Base-by-base conservation (phyloP, 2,113 vertebrate genomes). In the Stigmatopora argus region DNA sequence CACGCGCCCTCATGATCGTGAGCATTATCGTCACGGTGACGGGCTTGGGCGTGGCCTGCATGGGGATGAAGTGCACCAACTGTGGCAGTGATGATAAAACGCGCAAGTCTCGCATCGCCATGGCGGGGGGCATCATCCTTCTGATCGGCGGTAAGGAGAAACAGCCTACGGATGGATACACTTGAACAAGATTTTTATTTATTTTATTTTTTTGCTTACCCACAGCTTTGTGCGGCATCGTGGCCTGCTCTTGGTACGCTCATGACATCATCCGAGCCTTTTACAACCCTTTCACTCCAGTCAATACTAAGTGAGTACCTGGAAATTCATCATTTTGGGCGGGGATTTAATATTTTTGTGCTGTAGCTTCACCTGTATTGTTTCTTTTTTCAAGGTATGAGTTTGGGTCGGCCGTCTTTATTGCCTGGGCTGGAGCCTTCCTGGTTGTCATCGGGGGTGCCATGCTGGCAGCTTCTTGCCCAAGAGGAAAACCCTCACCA, bases 61-160 rank as follows among this genome's bases (percentile, higher is more conserved):
- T 93, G 90, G 94, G 94, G 31, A 96, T 96, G 94, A 96, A 96
- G 69, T 96, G 94, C 81, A 95, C 94, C 2, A 92, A 73, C 76
- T 96, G 93, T 23, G 94, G 92, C 0, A 90, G 91, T 1, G 94
- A 95, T 4, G 92, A 96, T 86, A 94, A 93, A 66, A 70, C 56
- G 0, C 86, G 83, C 51, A 96, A 94, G 78, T 84, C 92, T 0
- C 90, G 92, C 1, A 94, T 94, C 19, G 92, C 94, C 52, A 92
- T 94, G 92, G 66, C 77, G 0, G 92, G 92, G 0, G 94, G 94
- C 15, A 87, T 96, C 18, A 9, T 94, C 63, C 88, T 94, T 14
- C 57, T 95, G 7, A 38, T 94, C 41, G 92, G 91, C 70, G 83
- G 94, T 93, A 78, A 88, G 90, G 49, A 13, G 0, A 5, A 1